Evolutionary conservation across 2,797 vertebrate species (phyloP).

Genomic region (Chelon labrosus): DNA sequence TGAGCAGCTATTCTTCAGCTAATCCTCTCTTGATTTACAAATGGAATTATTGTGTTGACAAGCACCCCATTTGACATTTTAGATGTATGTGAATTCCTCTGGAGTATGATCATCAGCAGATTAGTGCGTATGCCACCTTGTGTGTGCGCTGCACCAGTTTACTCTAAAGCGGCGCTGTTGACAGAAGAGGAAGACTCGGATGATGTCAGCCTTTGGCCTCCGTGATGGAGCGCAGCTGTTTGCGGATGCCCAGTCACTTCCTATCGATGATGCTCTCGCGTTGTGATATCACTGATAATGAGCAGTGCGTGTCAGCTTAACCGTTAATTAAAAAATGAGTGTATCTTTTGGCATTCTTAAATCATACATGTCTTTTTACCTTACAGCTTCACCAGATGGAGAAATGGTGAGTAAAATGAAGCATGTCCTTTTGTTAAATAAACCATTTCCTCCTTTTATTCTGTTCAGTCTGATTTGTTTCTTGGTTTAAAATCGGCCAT

Average conservation of each 20-base stretch:
- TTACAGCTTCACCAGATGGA: slow-evolving; percentile 90
- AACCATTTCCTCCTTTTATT: background rate
- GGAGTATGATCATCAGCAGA: too few relatives aligned
- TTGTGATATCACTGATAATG: slow-evolving; percentile 24
- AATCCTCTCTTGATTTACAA: background rate
- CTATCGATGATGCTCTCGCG: background rate
- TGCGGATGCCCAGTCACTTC: slow-evolving; percentile 1
- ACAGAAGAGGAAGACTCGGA: background rate
- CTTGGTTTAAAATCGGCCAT: background rate
- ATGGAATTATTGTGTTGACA: background rate
- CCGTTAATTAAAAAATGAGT: slow-evolving; percentile 1
- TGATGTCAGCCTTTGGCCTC: slow-evolving; percentile 39
- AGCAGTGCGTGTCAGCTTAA: background rate
- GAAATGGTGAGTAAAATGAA: slow-evolving; percentile 90
- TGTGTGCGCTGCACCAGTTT: background rate
- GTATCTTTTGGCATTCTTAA: background rate
- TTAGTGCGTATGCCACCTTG: background rate
- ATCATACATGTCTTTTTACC: slow-evolving; percentile 10
- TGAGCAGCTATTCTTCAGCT: background rate
- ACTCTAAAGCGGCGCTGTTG: background rate
- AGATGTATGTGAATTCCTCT: too few relatives aligned
- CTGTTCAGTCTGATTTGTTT: background rate
- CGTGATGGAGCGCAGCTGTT: slow-evolving; percentile 26
- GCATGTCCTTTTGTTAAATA: slow-evolving; percentile 4
- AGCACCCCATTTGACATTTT: background rate